Conservation (phyloP, 35 echinoderm and acorn worm genomes). For the Heliocidaris tuberculata region DNA sequence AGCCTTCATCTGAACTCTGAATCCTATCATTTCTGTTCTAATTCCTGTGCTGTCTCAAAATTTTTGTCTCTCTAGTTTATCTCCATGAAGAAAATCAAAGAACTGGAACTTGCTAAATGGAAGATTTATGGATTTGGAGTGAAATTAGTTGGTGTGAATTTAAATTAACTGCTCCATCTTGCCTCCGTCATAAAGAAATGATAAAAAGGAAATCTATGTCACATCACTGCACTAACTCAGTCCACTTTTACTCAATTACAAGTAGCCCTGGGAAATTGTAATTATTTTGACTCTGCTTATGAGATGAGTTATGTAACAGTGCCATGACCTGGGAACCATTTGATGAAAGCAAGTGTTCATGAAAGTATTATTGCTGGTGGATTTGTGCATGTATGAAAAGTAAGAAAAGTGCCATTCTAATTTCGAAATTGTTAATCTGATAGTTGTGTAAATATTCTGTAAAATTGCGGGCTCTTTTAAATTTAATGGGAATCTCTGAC, state of each 20-base stretch:
- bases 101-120: too few relatives aligned
- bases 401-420: background rate
- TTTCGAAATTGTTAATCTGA: background rate
- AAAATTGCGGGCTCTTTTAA: too few relatives aligned
- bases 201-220: too few relatives aligned
- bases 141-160: too few relatives aligned
- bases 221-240: too few relatives aligned
- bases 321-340: background rate
- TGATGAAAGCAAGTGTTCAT: background rate
- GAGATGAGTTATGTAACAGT: background rate
- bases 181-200: too few relatives aligned
- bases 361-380: background rate
- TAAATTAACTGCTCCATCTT: too few relatives aligned
- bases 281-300: background rate
- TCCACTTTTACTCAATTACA: background rate
- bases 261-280: background rate
- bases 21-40: background rate
- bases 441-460: background rate
- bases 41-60: background rate
- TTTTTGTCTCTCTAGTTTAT: too few relatives aligned
- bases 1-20: background rate
- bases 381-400: background rate
- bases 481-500: too few relatives aligned
- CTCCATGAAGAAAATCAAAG: too few relatives aligned
- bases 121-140: too few relatives aligned